These are phyloP conservation scores for Austrolebias charrua DNA, from an alignment of 2,797 vertebrate genomes.

Conservation along the genomic window DNA sequence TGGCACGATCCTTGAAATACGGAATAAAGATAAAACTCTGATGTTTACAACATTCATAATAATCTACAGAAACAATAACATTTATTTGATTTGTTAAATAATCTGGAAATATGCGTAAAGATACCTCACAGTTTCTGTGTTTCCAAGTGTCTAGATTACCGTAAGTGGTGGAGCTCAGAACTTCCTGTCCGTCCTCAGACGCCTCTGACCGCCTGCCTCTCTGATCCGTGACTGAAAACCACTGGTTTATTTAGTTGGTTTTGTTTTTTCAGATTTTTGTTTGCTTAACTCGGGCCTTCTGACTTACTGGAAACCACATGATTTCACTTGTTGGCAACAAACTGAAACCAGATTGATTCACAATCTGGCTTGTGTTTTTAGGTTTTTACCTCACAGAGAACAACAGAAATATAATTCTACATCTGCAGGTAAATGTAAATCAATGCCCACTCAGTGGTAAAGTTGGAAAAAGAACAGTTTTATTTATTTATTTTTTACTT, in stretches of 20 bases:
- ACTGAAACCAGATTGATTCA: constrained; percentile 1
- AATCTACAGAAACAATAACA: too few relatives aligned
- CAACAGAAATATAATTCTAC: background rate
- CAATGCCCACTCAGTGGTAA: background rate
- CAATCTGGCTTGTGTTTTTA: background rate
- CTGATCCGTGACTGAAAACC: constrained; percentile 36
- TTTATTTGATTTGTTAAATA: background rate
- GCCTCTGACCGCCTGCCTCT: constrained; percentile 22
- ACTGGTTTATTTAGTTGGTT: constrained; percentile 66
- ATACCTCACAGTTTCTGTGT: constrained; percentile 44
- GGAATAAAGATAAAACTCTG: background rate
- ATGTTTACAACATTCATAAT: background rate
- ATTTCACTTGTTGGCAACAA: constrained; percentile 57
- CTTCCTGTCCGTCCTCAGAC: constrained; percentile 7
- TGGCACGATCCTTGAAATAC: background rate
- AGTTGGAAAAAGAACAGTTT: background rate
- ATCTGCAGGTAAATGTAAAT: background rate
- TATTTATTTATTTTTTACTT: too few relatives aligned
- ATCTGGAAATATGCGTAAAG: background rate
- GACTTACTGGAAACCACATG: constrained; percentile 78
- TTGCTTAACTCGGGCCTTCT: constrained; percentile 56
- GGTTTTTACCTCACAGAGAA: background rate
- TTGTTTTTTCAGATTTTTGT: constrained; percentile 61
- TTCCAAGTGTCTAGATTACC: constrained; percentile 33
- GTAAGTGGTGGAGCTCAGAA: background rate